These are phyloP conservation scores for Capromys pilorides DNA, from an alignment of 2,797 vertebrate species.

Conservation along the genomic window DNA sequence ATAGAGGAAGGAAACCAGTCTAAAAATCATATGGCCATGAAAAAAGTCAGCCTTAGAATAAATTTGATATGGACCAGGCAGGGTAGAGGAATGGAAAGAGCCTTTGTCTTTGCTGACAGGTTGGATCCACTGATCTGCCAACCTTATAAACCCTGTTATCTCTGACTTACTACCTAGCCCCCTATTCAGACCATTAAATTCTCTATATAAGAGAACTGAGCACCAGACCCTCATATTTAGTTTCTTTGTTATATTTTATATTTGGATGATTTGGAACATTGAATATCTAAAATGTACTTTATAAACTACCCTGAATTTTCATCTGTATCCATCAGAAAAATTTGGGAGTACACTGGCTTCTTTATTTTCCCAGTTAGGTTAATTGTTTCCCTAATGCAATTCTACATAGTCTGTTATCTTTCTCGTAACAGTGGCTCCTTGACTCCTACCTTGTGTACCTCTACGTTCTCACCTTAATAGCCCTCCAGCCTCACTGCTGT, in stretches of 20 bases:
- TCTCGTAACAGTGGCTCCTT: not conserved
- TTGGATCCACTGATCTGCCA: not conserved
- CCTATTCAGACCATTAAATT: not conserved
- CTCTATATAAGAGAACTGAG: not conserved
- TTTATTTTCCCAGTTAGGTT: not conserved
- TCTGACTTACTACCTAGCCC: not conserved
- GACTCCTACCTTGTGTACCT: not conserved
- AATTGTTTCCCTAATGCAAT: not conserved
- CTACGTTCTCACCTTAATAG: not conserved
- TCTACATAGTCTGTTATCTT: not conserved
- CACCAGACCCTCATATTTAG: not conserved
- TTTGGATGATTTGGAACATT: not conserved
- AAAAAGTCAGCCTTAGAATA: not conserved
- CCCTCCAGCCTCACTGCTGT: not conserved
- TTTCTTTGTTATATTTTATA: conserved; percentile 5
- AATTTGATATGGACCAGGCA: not conserved
- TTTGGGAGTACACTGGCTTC: not conserved
- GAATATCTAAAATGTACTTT: not conserved
- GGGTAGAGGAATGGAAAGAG: not conserved
- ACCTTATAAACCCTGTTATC: not conserved
- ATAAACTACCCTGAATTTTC: not conserved
- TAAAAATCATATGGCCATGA: not conserved
- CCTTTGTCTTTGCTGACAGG: not conserved
- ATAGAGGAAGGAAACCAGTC: not conserved
- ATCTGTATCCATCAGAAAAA: not conserved